Evolutionary conservation across 2,113 vertebrate species (phyloP).

Genomic region (Mugil cephalus): DNA sequence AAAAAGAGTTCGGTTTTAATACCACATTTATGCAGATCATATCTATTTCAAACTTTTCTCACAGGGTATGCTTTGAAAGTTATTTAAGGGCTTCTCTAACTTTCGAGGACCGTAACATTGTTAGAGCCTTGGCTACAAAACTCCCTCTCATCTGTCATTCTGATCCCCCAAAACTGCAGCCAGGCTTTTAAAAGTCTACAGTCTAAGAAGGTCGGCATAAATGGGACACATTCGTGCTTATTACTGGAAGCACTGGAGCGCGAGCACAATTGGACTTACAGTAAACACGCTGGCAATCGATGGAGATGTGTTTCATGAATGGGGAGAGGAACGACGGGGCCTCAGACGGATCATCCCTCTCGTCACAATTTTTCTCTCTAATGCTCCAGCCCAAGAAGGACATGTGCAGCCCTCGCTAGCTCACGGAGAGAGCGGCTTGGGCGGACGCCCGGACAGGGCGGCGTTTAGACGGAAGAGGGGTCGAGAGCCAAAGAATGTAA

Average conservation of each 20-base stretch:
- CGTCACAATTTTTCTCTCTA: conserved; percentile 66
- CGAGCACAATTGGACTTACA: conserved; percentile 61
- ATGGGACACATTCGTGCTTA: conserved; percentile 54
- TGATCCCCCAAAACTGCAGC: conserved; percentile 33
- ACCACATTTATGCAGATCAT: neutral
- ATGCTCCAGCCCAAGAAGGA: conserved; percentile 56
- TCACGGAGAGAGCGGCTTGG: conserved; percentile 28
- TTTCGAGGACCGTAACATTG: conserved; percentile 15
- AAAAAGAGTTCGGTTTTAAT: neutral
- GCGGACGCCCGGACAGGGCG: conserved; percentile 20
- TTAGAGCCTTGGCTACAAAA: conserved; percentile 25
- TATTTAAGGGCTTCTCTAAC: conserved; percentile 16
- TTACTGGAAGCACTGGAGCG: conserved; percentile 63
- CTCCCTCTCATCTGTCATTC: conserved; percentile 34
- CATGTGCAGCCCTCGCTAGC: conserved; percentile 39
- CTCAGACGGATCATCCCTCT: conserved; percentile 61
- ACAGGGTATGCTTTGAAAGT: neutral
- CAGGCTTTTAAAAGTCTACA: conserved; percentile 33
- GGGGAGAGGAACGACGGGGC: conserved; percentile 47
- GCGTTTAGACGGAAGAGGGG: neutral
- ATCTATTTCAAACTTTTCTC: conserved; percentile 14
- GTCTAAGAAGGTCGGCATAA: conserved; percentile 34
- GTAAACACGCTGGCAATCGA: conserved; percentile 65
- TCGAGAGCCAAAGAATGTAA: conserved; percentile 23
- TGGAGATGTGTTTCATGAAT: conserved; percentile 68